phyloP scores from a whole-genome alignment of 2,888 invertebrate species.

The Patella depressa region DNA sequence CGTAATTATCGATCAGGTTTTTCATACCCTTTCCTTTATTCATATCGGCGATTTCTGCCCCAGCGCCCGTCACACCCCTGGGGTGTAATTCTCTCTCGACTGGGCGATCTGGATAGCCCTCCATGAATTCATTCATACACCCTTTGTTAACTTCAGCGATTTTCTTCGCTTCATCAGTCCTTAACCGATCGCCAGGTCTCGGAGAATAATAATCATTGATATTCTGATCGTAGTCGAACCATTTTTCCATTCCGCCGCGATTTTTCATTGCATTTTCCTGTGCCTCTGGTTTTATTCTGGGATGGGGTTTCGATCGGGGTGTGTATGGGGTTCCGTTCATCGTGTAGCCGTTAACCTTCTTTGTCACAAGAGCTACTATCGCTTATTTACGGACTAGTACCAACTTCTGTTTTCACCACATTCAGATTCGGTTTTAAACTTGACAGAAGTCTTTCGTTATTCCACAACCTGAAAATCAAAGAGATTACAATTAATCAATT shows the following conservation, averaged over 20 bases:
- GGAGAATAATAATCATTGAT: slow-evolving; percentile 47
- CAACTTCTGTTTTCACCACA: too few species aligned
- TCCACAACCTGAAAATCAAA: too few species aligned
- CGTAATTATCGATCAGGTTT: slow-evolving; percentile 60
- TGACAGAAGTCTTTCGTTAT: too few species aligned
- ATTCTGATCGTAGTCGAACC: slow-evolving; percentile 51
- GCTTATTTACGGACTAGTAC: too few species aligned
- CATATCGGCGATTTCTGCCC: slow-evolving; percentile 48
- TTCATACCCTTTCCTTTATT: slow-evolving; percentile 61
- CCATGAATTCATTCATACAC: slow-evolving; percentile 56
- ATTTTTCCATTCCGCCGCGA: slow-evolving; percentile 38
- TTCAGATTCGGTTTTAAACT: too few species aligned
- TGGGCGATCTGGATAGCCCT: slow-evolving; percentile 58
- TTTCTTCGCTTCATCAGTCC: slow-evolving; percentile 46
- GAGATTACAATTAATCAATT: too few species aligned
- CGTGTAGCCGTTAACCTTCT: slow-evolving; percentile 10
- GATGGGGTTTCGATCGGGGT: slow-evolving; percentile 51
- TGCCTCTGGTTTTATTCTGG: slow-evolving; percentile 54
- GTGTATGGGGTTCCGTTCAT: slow-evolving; percentile 48
- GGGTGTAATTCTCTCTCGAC: slow-evolving; percentile 50
- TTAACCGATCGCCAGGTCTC: slow-evolving; percentile 45
- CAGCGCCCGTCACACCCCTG: slow-evolving; percentile 53
- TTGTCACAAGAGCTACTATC: too few species aligned
- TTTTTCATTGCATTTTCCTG: slow-evolving; percentile 49
- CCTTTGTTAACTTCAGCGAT: slow-evolving; percentile 57